phyloP scores from a whole-genome alignment of 2,888 invertebrate species.

The Acholoe squamosa region DNA sequence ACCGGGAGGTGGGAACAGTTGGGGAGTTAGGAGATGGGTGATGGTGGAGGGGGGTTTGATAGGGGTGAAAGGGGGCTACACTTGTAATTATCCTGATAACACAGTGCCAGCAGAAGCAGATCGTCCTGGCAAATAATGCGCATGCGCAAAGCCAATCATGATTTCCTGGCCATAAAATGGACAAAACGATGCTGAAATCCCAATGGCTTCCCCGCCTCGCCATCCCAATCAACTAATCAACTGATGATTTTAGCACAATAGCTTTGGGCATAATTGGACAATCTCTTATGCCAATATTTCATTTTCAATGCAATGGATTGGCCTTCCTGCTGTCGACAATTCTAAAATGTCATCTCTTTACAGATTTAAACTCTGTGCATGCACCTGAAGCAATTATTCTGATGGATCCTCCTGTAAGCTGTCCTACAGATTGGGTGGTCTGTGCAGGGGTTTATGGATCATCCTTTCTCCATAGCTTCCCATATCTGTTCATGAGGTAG shows the following conservation, averaged over 20 bases:
- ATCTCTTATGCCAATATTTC: too few species aligned
- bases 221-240: neutral
- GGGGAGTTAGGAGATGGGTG: neutral
- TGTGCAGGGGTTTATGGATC: too few species aligned
- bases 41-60: neutral
- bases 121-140: slow-evolving; percentile 10
- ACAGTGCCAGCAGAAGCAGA: neutral
- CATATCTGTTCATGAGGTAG: too few species aligned
- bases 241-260: neutral
- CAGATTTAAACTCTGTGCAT: too few species aligned
- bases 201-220: neutral
- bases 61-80: neutral
- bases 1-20: neutral
- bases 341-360: too few species aligned
- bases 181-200: neutral
- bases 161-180: slow-evolving; percentile 6
- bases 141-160: neutral
- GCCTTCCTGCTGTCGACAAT: too few species aligned
- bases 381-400: too few species aligned
- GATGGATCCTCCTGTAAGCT: too few species aligned
- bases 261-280: too few species aligned
- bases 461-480: too few species aligned
- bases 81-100: slow-evolving; percentile 13
- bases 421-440: too few species aligned
- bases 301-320: too few species aligned